Base-by-base conservation (phyloP, 53 echinoderm and acorn worm species). In the Astropecten irregularis region DNA sequence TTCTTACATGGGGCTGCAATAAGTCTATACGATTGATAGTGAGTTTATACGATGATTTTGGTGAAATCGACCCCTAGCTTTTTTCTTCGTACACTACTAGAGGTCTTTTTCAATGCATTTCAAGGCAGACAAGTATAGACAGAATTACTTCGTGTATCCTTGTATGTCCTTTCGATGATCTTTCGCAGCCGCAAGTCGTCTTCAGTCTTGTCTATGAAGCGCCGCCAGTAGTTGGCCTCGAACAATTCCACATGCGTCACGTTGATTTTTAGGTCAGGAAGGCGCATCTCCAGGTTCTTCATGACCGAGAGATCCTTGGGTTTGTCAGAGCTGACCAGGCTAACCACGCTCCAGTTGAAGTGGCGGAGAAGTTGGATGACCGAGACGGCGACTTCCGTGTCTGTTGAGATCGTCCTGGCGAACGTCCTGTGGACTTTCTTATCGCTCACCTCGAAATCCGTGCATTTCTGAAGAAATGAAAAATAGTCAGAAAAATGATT, bases 321-420 rank as follows among this genome's bases (percentile, higher is more conserved):
- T n/a, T 49, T 59, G 22, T 71, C 66, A 0, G 88, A 61, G 8
- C 87, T 82, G 11, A 96, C 89, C 40, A 96, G 74, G 13, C 62
- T 86, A n/a, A 94, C 90, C 35, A 77, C 84, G 26, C 49, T 52
- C 97, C 97, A 97, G 40, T 94, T 59, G 81, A 91, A 97, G 40
- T 92, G 87, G 18, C 88, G 68, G 10, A 97, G 83, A 18, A 94
- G 67, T 1, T 86, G 84, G 46, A 94, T 16, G 22, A 97, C 85
- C 10, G 97, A 89, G 22, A 68, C 46, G 14, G 92, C 82, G 16
- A 92, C 85, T 46, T 84, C 92, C 11, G 87, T 85, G 68, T 92
- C 88, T 2, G 93, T 94, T 8, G 97, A 84, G 44, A 86, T 85
- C 15, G 97, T 97, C 33, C 94, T 63, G 8, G 90, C 94, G 44